Evolutionary conservation across 2,888 invertebrate genomes (phyloP).

Genomic region (Escarpia spicata): DNA sequence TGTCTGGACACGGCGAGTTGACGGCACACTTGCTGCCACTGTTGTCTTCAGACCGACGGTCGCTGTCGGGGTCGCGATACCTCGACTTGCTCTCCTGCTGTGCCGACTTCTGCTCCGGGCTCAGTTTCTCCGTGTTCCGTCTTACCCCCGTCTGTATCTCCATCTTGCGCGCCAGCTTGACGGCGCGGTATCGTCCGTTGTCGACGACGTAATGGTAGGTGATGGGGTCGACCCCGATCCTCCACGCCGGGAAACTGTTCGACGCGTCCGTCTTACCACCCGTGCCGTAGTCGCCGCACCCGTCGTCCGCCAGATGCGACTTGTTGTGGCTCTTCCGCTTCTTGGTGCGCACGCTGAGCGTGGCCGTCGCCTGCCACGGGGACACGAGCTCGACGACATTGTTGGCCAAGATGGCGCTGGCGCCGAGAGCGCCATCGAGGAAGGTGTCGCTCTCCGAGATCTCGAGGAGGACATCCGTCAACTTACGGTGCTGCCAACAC

Average conservation of each 20-base stretch:
- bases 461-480: not conserved
- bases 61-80: not conserved
- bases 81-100: conserved; percentile 43
- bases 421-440: not conserved
- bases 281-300: not conserved
- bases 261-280: not conserved
- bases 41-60: not conserved
- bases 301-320: not conserved
- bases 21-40: not conserved
- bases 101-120: conserved; percentile 47
- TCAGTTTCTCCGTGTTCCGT: conserved; percentile 44
- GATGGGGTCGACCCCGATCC: conserved; percentile 55
- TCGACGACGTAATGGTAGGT: conserved; percentile 56
- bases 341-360: conserved; percentile 8
- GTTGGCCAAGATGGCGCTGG: conserved; percentile 6
- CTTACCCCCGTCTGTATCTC: conserved; percentile 47
- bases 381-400: not conserved
- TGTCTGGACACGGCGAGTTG: not conserved
- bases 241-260: conserved; percentile 47
- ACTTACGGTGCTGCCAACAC: not conserved
- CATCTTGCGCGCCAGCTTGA: conserved; percentile 49
- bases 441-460: not conserved
- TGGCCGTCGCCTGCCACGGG: not conserved
- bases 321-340: not conserved
- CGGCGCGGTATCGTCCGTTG: conserved; percentile 53